Conservation (phyloP, 2,113 vertebrate species). For the Sterna hirundo region DNA sequence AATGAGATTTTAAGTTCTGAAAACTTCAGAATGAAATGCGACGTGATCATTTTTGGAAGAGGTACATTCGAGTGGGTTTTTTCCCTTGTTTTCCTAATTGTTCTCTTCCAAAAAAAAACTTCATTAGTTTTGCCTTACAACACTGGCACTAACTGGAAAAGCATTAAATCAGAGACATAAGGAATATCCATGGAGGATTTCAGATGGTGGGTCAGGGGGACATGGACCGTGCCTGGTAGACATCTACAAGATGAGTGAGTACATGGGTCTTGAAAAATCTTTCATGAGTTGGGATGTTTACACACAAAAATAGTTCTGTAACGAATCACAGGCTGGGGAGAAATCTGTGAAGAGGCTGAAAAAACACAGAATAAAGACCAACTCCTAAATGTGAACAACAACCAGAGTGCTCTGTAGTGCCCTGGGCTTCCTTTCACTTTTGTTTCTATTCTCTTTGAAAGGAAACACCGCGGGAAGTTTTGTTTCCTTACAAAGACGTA, state of each 20-base stretch:
- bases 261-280: neutral
- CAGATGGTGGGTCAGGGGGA: neutral
- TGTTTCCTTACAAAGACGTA: neutral
- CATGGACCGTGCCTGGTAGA: neutral
- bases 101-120: neutral
- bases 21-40: neutral
- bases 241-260: neutral
- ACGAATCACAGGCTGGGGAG: neutral
- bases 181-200: neutral
- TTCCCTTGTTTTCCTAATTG: neutral
- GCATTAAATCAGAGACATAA: neutral
- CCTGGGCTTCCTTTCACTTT: slow-evolving; percentile 19
- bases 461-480: neutral
- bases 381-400: neutral
- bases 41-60: neutral
- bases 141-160: neutral
- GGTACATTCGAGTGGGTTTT: accelerated
- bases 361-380: neutral
- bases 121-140: neutral
- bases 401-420: neutral
- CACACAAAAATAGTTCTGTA: neutral
- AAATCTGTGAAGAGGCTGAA: neutral
- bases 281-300: neutral
- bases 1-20: neutral
- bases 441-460: neutral